Percentiles rank a stretch among this genome's conserved stretches.
phyloP scores from a whole-genome alignment of 2,113 vertebrate genomes.

The Coreoperca whiteheadi region DNA sequence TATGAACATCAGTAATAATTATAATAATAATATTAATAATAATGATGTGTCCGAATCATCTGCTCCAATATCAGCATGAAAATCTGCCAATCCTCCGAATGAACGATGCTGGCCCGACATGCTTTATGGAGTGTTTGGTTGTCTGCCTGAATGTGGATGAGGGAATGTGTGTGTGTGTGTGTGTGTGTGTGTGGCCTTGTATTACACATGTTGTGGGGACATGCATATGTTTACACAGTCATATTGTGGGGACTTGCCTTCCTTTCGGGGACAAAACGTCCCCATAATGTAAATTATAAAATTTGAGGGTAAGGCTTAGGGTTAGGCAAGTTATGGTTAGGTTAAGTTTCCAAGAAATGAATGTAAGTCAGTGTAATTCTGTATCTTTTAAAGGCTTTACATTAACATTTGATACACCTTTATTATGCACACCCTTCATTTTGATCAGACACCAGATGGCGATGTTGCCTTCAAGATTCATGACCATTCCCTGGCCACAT shows the following conservation, averaged over 20 bases:
- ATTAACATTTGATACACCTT: not conserved
- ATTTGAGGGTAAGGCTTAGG: too few species aligned
- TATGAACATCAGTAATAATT: not conserved
- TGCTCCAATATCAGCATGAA: constrained; percentile 30
- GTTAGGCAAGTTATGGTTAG: too few species aligned
- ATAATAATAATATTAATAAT: too few species aligned
- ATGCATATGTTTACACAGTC: too few species aligned
- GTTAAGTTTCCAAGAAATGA: too few species aligned
- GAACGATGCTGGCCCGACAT: constrained; percentile 26
- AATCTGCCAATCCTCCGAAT: constrained; percentile 42
- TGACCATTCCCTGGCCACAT: constrained; percentile 42
- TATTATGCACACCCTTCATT: not conserved
- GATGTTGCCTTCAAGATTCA: constrained; percentile 52
- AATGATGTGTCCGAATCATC: constrained; percentile 29
- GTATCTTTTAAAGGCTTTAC: not conserved
- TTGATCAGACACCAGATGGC: constrained; percentile 65
- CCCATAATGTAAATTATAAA: too few species aligned
- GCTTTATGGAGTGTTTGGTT: constrained; percentile 32
- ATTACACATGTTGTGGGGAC: too few species aligned
- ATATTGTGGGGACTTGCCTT: too few species aligned
- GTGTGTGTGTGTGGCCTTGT: not conserved
- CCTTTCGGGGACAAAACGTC: too few species aligned
- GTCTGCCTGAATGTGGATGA: constrained; percentile 29
- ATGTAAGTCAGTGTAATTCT: not conserved
- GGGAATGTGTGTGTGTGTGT: not conserved